Percentiles rank a stretch among this genome's conserved stretches.
phyloP scores from a whole-genome alignment of 1,140 invertebrate species.

The Cylas formicarius region DNA sequence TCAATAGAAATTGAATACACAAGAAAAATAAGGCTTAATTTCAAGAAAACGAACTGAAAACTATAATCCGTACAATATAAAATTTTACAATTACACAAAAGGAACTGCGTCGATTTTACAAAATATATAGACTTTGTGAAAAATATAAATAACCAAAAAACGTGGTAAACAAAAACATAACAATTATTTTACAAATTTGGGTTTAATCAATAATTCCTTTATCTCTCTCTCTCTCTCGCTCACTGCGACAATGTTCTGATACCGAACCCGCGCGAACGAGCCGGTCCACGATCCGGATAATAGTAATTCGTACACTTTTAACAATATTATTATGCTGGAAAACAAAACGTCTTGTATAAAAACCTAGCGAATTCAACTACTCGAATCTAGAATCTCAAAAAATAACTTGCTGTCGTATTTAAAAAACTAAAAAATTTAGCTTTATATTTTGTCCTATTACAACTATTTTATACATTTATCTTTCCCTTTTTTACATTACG shows the following conservation, averaged over 20 bases:
- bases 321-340: not conserved
- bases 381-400: too few species aligned
- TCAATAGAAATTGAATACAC: too few species aligned
- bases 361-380: conserved; percentile 12
- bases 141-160: conserved; percentile 3
- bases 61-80: too few species aligned
- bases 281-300: too few species aligned
- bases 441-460: too few species aligned
- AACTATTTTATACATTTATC: too few species aligned
- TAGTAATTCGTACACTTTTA: too few species aligned
- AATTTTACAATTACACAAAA: too few species aligned
- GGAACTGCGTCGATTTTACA: not conserved
- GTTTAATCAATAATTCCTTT: not conserved
- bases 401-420: too few species aligned
- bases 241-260: not conserved
- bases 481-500: too few species aligned
- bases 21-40: conserved; percentile 1
- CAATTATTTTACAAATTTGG: conserved; percentile 12
- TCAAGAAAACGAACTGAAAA: not conserved
- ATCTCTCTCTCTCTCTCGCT: not conserved
- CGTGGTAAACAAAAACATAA: conserved; percentile 13
- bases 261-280: not conserved
- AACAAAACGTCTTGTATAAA: conserved; percentile 10
- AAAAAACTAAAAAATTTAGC: too few species aligned
- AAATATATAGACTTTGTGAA: not conserved